Evolutionary conservation across 1,140 invertebrate species (phyloP).

Genomic region (Galleria mellonella): DNA sequence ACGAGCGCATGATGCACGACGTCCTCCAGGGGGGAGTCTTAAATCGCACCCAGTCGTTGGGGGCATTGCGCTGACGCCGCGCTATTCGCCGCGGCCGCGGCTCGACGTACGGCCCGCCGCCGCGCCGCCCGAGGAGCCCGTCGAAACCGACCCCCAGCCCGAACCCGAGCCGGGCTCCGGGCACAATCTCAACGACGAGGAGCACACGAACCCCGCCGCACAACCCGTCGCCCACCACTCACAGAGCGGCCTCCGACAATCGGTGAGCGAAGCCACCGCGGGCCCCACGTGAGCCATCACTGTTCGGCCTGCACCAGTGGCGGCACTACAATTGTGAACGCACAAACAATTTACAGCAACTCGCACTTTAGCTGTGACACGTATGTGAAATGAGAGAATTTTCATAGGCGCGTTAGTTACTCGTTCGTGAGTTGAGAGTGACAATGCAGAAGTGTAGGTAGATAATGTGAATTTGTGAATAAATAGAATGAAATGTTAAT

Average conservation of each 20-base stretch:
- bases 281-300: conserved; percentile 37
- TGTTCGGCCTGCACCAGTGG: conserved; percentile 10
- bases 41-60: conserved; percentile 72
- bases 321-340: conserved; percentile 10
- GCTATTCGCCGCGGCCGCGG: conserved; percentile 62
- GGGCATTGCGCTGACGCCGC: conserved; percentile 66
- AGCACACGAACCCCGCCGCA: conserved; percentile 8
- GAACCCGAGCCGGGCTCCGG: conserved; percentile 12
- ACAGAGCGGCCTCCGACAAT: conserved; percentile 6
- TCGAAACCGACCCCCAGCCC: conserved; percentile 26
- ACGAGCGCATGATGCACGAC: conserved; percentile 72
- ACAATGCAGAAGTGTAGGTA: conserved; percentile 38
- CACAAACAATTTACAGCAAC: conserved; percentile 17
- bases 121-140: conserved; percentile 55
- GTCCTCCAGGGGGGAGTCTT: conserved; percentile 64
- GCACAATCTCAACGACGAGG: background rate
- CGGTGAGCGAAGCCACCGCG: conserved; percentile 32
- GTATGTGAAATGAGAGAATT: conserved; percentile 26
- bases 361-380: conserved; percentile 20
- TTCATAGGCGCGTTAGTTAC: conserved; percentile 25
- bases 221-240: conserved; percentile 5
- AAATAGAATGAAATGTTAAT: conserved; percentile 48
- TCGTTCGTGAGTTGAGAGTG: conserved; percentile 27
- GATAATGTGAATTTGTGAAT: conserved; percentile 57
- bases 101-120: conserved; percentile 60